These are phyloP conservation scores for Pseudomyrmex cubaensis DNA, from an alignment of 1,140 invertebrate genomes.

Conservation along the genomic window DNA sequence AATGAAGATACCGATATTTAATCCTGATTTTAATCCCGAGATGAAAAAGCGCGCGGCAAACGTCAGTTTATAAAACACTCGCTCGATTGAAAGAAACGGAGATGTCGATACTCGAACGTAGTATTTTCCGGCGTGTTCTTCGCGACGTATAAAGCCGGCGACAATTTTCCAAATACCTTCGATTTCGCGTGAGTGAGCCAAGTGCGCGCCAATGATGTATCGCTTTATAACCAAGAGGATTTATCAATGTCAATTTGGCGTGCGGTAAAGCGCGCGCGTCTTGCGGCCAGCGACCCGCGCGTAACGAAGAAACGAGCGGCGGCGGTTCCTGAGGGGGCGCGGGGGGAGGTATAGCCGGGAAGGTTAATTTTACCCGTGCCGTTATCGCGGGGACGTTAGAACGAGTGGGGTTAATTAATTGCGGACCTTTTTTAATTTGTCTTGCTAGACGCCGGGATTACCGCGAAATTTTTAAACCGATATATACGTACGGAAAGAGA, in stretches of 20 bases:
- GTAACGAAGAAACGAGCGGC: conserved; percentile 32
- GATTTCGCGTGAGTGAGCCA: conserved; percentile 36
- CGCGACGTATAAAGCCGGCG: neutral
- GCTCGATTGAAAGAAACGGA: neutral
- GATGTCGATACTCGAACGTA: conserved; percentile 7
- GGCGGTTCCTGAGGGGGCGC: neutral
- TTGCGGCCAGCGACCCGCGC: conserved; percentile 30
- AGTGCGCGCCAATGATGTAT: conserved; percentile 68
- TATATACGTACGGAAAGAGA: conserved; percentile 6
- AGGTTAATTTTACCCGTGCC: conserved; percentile 58
- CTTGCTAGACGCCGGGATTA: conserved; percentile 30
- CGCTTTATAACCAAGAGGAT: conserved; percentile 74
- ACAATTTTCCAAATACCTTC: conserved; percentile 70
- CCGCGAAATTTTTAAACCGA: conserved; percentile 45
- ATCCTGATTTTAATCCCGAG: too few relatives aligned
- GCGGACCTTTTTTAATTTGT: conserved; percentile 53
- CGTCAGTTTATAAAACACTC: neutral
- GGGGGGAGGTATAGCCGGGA: neutral
- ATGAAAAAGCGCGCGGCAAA: neutral
- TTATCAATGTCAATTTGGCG: conserved; percentile 76
- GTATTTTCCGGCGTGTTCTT: neutral
- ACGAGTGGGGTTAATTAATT: conserved; percentile 67
- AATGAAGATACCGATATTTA: neutral
- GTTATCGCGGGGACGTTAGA: conserved; percentile 60
- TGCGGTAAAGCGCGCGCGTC: conserved; percentile 43